Evolutionary conservation across 2,113 vertebrate genomes (phyloP).

Genomic region (Triplophysa tibetana): DNA sequence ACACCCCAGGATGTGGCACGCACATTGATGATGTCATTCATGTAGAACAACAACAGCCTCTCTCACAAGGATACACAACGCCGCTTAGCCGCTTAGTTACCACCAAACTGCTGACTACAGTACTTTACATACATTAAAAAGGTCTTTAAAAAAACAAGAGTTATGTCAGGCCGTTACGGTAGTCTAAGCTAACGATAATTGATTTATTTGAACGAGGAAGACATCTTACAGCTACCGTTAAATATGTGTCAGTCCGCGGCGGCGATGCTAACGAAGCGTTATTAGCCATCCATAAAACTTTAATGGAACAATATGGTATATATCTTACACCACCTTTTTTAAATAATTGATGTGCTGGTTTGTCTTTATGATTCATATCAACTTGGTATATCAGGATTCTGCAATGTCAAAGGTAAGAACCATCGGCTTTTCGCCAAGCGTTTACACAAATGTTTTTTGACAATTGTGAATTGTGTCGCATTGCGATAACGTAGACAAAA

Average conservation of each 20-base stretch:
- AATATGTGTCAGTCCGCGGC: conserved; percentile 23
- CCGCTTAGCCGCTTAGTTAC: conserved; percentile 26
- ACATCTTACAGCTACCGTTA: background rate
- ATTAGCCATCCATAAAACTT: background rate
- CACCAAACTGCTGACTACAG: background rate
- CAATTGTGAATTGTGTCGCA: too few species aligned
- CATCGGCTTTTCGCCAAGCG: background rate
- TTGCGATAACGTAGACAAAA: too few species aligned
- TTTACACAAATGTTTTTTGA: background rate
- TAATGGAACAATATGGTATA: background rate
- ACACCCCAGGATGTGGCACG: conserved; percentile 27
- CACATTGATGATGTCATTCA: conserved; percentile 63
- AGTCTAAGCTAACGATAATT: background rate
- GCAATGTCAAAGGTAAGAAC: conserved; percentile 19
- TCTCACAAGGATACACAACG: background rate
- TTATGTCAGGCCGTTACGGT: background rate
- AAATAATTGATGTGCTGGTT: background rate
- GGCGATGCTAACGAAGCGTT: background rate
- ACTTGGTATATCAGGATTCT: background rate
- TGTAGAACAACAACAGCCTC: conserved; percentile 57
- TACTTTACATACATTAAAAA: background rate
- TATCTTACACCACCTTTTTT: background rate
- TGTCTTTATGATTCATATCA: background rate
- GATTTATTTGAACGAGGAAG: background rate
- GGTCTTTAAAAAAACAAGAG: background rate